Evolutionary conservation across 2,888 invertebrate species (phyloP).

Genomic region (Atethmia centrago): DNA sequence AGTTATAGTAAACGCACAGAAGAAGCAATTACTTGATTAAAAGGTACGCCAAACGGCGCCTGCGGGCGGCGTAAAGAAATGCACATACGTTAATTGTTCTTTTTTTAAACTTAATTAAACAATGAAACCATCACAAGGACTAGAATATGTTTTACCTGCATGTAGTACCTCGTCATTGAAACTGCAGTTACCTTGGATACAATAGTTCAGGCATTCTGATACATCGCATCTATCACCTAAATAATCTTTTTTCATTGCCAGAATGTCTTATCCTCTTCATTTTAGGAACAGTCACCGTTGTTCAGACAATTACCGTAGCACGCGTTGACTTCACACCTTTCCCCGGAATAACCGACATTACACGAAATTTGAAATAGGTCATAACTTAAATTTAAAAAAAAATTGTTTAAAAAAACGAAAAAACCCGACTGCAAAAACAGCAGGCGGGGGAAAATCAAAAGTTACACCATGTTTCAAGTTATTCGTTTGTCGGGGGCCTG

Average conservation of each 20-base stretch:
- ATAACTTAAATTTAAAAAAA: no score
- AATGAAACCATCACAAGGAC: neutral
- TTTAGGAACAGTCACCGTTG: conserved; percentile 88
- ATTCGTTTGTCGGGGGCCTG: no score
- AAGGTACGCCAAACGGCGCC: no score
- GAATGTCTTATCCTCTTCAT: neutral
- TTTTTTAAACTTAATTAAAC: neutral
- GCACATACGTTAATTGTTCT: neutral
- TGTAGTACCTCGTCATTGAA: conserved; percentile 74
- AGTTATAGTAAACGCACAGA: no score
- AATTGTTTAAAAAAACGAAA: no score
- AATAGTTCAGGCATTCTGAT: conserved; percentile 93
- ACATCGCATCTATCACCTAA: neutral
- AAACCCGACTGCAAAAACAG: no score
- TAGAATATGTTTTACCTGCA: conserved; percentile 71
- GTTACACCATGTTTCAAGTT: no score
- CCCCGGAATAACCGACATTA: conserved; percentile 79
- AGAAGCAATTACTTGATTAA: no score
- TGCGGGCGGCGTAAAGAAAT: no score
- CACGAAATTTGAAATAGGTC: conserved; percentile 57
- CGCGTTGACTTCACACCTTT: conserved; percentile 86
- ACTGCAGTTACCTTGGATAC: conserved; percentile 92
- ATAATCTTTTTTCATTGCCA: neutral
- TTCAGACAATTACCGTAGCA: conserved; percentile 92
- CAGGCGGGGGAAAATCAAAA: no score